These are phyloP conservation scores for Drosophila lowei DNA, from an alignment of 1,140 invertebrate genomes.

Conservation along the genomic window DNA sequence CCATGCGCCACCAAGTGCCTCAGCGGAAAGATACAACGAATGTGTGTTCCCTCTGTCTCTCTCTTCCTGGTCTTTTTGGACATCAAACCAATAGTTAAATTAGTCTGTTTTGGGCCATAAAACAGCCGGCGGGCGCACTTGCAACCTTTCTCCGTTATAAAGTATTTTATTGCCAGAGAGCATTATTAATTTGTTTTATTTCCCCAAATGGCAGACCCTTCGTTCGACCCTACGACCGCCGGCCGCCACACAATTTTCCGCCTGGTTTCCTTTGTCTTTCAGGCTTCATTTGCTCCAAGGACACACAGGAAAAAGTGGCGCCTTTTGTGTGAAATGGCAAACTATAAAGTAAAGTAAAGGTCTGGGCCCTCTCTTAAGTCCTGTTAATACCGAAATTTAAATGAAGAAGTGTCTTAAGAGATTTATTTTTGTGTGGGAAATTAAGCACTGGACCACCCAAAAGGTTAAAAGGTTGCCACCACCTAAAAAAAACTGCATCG, in stretches of 20 bases:
- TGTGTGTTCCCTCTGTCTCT: background rate
- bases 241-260: slow-evolving; percentile 29
- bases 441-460: too few relatives aligned
- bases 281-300: slow-evolving; percentile 59
- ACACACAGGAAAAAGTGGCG: slow-evolving; percentile 52
- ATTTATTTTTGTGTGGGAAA: background rate
- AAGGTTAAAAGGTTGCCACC: background rate
- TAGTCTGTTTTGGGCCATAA: slow-evolving; percentile 52
- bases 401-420: slow-evolving; percentile 20
- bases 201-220: background rate
- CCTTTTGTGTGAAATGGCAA: slow-evolving; percentile 50
- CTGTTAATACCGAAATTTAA: slow-evolving; percentile 19
- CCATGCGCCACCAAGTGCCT: too few relatives aligned
- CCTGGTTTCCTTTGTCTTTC: slow-evolving; percentile 48
- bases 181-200: slow-evolving; percentile 68
- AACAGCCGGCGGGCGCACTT: slow-evolving; percentile 45
- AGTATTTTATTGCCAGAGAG: slow-evolving; percentile 58
- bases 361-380: slow-evolving; percentile 14
- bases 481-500: background rate
- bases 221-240: background rate
- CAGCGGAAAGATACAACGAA: too few relatives aligned
- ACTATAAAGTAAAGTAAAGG: slow-evolving; percentile 37
- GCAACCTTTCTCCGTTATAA: slow-evolving; percentile 29
- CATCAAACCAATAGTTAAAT: slow-evolving; percentile 55
- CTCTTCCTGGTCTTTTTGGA: slow-evolving; percentile 1